phyloP scores from a whole-genome alignment of 2,113 vertebrate genomes.

The Mormyrus lacerda region DNA sequence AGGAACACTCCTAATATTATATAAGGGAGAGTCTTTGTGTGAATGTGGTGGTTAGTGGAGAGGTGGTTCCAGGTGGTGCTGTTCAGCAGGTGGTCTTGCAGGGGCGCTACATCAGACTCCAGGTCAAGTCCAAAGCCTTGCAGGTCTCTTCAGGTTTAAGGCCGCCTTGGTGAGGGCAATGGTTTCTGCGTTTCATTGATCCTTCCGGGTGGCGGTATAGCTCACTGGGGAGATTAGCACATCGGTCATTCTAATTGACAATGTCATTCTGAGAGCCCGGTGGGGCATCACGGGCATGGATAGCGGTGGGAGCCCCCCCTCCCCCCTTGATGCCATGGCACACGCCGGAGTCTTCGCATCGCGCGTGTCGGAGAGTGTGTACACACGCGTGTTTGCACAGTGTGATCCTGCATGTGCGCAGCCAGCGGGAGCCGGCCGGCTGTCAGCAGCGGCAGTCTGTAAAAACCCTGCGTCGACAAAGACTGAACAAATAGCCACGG shows the following conservation, averaged over 20 bases:
- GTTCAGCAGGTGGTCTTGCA: background rate
- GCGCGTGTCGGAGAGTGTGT: conserved; percentile 48
- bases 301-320: too few species aligned
- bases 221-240: background rate
- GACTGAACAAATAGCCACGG: conserved; percentile 64
- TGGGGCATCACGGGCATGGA: background rate
- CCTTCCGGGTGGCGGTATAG: background rate
- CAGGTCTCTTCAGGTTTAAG: background rate
- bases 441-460: conserved; percentile 72
- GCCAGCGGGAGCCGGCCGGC: conserved; percentile 60
- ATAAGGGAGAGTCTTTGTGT: background rate
- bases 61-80: background rate
- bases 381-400: conserved; percentile 68
- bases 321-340: background rate
- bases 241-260: background rate
- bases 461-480: conserved; percentile 66
- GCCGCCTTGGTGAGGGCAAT: background rate
- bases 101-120: background rate
- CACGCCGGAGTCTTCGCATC: background rate
- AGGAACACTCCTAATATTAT: background rate
- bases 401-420: conserved; percentile 63
- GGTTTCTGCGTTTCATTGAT: background rate
- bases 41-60: background rate
- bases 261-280: background rate
- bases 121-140: background rate